Evolutionary conservation across 2,797 vertebrate genomes (phyloP).

Genomic region (Rhinella marina): DNA sequence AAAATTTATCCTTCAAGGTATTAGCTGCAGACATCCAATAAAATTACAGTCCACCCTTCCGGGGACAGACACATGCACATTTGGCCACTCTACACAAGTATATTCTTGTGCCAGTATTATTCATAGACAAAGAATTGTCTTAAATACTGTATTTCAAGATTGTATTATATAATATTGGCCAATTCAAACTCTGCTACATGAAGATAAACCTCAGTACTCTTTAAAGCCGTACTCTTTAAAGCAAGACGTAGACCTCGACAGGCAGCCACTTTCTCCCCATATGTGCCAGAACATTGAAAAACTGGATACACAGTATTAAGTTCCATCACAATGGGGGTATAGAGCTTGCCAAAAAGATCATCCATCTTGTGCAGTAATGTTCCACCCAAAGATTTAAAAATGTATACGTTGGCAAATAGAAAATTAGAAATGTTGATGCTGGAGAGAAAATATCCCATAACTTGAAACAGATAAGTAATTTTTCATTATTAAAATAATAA

Average conservation of each 20-base stretch:
- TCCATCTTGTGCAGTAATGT: constrained; percentile 70
- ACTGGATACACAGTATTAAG: constrained; percentile 70
- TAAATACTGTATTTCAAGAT: constrained; percentile 63
- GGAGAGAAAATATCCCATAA: background rate
- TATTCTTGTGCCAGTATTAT: constrained; percentile 72
- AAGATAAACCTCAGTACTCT: constrained; percentile 77
- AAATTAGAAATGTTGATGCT: background rate
- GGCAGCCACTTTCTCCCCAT: constrained; percentile 74
- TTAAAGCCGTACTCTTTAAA: constrained; percentile 67
- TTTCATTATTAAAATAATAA: background rate
- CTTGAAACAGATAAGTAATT: background rate
- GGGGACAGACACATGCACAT: constrained; percentile 91
- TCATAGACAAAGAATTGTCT: constrained; percentile 74
- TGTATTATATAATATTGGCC: constrained; percentile 77
- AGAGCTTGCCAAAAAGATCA: constrained; percentile 73
- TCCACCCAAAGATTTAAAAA: constrained; percentile 73
- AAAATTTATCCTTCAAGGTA: constrained; percentile 99
- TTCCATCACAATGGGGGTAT: constrained; percentile 80
- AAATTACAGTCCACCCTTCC: constrained; percentile 93
- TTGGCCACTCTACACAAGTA: constrained; percentile 78
- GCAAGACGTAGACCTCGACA: constrained; percentile 76
- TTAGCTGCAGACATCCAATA: constrained; percentile 99
- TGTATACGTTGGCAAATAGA: background rate
- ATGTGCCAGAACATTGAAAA: constrained; percentile 78
- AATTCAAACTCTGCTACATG: constrained; percentile 92